Percentiles rank a stretch among this genome's conserved stretches.
These are phyloP conservation scores for Caenorhabditis panamensis DNA, from an alignment of 2,888 invertebrate genomes.

Conservation along the genomic window DNA sequence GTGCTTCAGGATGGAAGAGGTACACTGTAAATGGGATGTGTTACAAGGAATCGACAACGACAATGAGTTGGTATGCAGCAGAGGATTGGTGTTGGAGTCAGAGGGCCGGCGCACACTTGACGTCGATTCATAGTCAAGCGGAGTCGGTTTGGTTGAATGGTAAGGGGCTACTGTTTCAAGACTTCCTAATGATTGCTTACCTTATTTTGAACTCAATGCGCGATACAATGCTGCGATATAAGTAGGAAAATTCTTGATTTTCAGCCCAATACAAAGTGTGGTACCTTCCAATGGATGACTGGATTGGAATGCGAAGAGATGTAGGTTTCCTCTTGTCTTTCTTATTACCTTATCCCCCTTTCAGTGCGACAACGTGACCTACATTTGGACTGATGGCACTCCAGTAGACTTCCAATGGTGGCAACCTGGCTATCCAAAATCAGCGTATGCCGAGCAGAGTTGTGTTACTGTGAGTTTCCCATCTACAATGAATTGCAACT, in stretches of 20 bases:
- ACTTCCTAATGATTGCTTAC: too few relatives aligned
- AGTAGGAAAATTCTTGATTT: too few relatives aligned
- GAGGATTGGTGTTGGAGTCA: slow-evolving; percentile 45
- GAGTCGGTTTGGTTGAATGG: slow-evolving; percentile 40
- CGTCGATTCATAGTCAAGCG: slow-evolving; percentile 37
- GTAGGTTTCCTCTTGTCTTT: not conserved
- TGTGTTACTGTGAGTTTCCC: slow-evolving; percentile 20
- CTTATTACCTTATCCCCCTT: not conserved
- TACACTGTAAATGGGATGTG: slow-evolving; percentile 37
- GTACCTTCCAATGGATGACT: slow-evolving; percentile 29
- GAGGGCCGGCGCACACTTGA: slow-evolving; percentile 30
- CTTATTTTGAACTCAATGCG: too few relatives aligned
- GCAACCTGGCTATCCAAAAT: slow-evolving; percentile 35
- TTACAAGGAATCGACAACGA: slow-evolving; percentile 12
- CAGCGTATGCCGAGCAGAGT: slow-evolving; percentile 32
- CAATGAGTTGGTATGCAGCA: slow-evolving; percentile 32
- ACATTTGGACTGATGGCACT: slow-evolving; percentile 36
- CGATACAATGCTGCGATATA: too few relatives aligned
- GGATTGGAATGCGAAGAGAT: slow-evolving; percentile 37
- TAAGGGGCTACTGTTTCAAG: not conserved
- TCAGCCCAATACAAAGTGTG: slow-evolving; percentile 35
- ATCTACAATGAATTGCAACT: too few relatives aligned
- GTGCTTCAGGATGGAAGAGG: slow-evolving; percentile 43
- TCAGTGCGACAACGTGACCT: slow-evolving; percentile 36
- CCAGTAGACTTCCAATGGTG: slow-evolving; percentile 39